Conservation (phyloP, 1,140 invertebrate species). For the Platyscapa corneri region DNA sequence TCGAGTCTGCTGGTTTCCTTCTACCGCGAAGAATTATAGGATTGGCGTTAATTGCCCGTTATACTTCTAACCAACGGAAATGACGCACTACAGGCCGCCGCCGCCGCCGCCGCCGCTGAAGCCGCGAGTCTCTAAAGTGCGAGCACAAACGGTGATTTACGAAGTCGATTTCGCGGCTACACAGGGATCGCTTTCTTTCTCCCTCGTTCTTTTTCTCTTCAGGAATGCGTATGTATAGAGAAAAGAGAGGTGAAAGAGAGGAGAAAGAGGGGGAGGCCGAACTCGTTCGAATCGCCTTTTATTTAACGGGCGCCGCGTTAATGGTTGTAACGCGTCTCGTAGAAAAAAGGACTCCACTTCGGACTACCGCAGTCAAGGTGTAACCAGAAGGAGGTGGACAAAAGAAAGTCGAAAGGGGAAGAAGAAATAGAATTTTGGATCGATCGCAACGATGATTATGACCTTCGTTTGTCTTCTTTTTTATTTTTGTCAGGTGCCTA, state of each 20-base stretch:
- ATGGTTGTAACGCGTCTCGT: slow-evolving; percentile 46
- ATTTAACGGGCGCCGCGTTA: slow-evolving; percentile 46
- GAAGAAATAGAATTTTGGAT: neutral
- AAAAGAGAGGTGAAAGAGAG: slow-evolving; percentile 18
- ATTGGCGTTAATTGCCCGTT: slow-evolving; percentile 56
- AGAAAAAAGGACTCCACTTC: slow-evolving; percentile 14
- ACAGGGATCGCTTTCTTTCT: slow-evolving; percentile 15
- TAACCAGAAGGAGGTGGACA: neutral
- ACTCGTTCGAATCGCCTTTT: slow-evolving; percentile 30
- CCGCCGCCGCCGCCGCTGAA: neutral
- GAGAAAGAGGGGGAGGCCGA: slow-evolving; percentile 27
- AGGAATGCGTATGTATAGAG: neutral
- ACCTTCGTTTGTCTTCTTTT: too few species aligned
- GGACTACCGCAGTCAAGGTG: neutral
- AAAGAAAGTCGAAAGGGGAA: neutral
- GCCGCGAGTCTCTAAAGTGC: neutral
- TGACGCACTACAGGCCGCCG: slow-evolving; percentile 38
- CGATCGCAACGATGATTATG: neutral
- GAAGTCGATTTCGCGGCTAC: slow-evolving; percentile 50
- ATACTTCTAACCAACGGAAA: slow-evolving; percentile 49
- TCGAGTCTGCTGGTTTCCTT: neutral
- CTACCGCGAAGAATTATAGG: slow-evolving; percentile 51
- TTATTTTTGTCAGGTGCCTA: too few species aligned
- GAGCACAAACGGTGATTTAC: slow-evolving; percentile 47
- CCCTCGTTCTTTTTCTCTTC: neutral